Evolutionary conservation across 2,797 vertebrate species (phyloP).

Genomic region (Otolemur crassicaudatus): DNA sequence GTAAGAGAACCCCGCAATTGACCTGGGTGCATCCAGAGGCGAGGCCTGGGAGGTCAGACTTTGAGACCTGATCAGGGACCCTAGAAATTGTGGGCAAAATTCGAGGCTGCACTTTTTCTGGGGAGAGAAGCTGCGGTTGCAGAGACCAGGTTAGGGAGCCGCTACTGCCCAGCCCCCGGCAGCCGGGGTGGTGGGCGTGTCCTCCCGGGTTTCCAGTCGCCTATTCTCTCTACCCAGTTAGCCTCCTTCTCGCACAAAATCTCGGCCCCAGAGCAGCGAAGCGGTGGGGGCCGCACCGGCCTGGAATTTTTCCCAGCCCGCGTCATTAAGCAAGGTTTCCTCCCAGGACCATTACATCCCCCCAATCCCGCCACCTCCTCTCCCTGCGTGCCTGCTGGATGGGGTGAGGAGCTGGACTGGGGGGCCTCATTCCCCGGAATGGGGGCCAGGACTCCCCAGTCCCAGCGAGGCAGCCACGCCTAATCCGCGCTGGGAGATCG

Average conservation of each 20-base stretch:
- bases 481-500: constrained; percentile 83
- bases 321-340: constrained; percentile 59
- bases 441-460: neutral
- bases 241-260: neutral
- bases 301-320: constrained; percentile 25
- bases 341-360: neutral
- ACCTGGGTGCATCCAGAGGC: neutral
- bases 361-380: neutral
- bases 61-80: too few species aligned
- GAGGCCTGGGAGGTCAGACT: neutral
- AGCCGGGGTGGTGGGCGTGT: neutral
- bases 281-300: neutral
- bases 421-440: neutral
- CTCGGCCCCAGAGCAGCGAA: neutral
- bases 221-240: neutral
- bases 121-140: neutral
- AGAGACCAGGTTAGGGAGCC: too few species aligned
- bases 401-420: neutral
- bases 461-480: constrained; percentile 65
- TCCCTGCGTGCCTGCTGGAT: neutral
- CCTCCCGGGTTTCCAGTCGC: neutral
- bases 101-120: neutral
- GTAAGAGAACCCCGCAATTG: neutral
- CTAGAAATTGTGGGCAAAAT: neutral
- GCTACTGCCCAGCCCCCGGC: neutral